Evolutionary conservation across 2,113 vertebrate species (phyloP), one percentile per base, ranked within the genome.

Genomic region (Chaetodon trifascialis): DNA sequence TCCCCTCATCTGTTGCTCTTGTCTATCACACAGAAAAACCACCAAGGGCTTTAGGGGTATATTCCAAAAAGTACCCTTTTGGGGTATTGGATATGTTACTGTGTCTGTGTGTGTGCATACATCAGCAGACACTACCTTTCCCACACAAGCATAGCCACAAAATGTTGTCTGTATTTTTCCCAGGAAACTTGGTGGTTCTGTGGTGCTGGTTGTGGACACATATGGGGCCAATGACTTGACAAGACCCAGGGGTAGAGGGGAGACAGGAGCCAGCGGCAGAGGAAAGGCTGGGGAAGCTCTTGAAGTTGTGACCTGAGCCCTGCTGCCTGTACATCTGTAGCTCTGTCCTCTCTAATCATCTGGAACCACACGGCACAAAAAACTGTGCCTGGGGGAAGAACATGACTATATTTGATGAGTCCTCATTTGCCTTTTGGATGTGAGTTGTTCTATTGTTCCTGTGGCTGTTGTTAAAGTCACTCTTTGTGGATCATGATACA

Each of bases 1-100:
- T 36, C 1, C 76, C 79, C 71, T 81, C 80, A 79, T 90, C 91
- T 88, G 85, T 80, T 90, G 84, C 82, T 80, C 82, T 87, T 90
- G 80, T 83, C 87, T 88, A 88, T 89, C 75, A 89, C 59, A 64
- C 44, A 87, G 65, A 42, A 85, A 84, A 91, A 63, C 46, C 67
- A 62, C 40, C 1, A 36, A 47, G 21, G 84, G 30, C 68, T 86
- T 77, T 25, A 77, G 64, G 46, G 63, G 10, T 30, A 30, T 30
- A 30, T 30, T 30, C 30, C 30, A 30, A 30, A 30, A 30, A 30
- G 30, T 30, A 30, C 30, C 30, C 68, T 86, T 77, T 25, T 75
- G 64, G 46, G 63, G 8, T 76, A 80, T 75, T 76, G 80, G 79
- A 78, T 76, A 72, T 72, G 65, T 80, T 62, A 73, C 42, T 54